Evolutionary conservation across 2,888 invertebrate species (phyloP).

Genomic region (Herminia tarsipennalis): DNA sequence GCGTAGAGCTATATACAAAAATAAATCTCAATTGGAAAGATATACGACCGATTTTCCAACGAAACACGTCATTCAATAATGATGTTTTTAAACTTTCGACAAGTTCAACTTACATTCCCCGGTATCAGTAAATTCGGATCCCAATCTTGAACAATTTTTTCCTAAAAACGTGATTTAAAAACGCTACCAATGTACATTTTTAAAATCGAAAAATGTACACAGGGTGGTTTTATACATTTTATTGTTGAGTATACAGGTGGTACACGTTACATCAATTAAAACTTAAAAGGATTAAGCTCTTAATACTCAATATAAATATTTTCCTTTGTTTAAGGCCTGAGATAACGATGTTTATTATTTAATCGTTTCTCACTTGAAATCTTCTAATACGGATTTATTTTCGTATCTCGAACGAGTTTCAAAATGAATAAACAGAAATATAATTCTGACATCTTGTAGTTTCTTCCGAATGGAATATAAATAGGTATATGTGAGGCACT

Average conservation of each 20-base stretch:
- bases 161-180: constrained; percentile 75
- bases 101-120: constrained; percentile 74
- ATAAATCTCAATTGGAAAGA: constrained; percentile 51
- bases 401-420: constrained; percentile 40
- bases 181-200: constrained; percentile 48
- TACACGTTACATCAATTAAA: constrained; percentile 49
- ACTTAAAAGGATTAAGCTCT: constrained; percentile 60
- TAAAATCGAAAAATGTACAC: constrained; percentile 36
- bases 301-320: constrained; percentile 51
- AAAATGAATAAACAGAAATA: constrained; percentile 50
- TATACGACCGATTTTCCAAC: constrained; percentile 64
- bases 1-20: constrained; percentile 51
- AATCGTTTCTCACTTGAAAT: constrained; percentile 52
- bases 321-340: constrained; percentile 47
- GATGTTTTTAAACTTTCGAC: constrained; percentile 53
- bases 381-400: constrained; percentile 57
- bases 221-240: constrained; percentile 46
- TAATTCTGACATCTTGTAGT: constrained; percentile 38
- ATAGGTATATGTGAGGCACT: constrained; percentile 36
- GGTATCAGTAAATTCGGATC: constrained; percentile 81
- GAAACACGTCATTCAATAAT: constrained; percentile 36
- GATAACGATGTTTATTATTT: constrained; percentile 53
- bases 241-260: constrained; percentile 53
- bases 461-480: constrained; percentile 18
- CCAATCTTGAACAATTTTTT: constrained; percentile 72